Base-by-base conservation (phyloP, 2,113 vertebrate species). In the Vanacampus margaritifer region DNA sequence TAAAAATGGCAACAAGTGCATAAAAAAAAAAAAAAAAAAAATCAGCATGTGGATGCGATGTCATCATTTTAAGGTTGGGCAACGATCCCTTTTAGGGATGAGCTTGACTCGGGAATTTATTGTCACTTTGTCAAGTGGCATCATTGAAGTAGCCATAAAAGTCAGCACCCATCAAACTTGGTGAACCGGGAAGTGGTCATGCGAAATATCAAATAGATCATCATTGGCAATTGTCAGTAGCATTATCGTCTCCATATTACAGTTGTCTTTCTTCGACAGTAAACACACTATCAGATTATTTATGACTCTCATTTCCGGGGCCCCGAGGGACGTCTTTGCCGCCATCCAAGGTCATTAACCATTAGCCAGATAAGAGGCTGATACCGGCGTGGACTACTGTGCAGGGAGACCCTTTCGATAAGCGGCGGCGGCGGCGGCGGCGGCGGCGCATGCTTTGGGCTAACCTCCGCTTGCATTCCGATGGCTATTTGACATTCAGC, bases 341-440 rank as follows among this genome's bases (percentile, higher is more conserved):
- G 12, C 58, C 39, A 75, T 45, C 50, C 63, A 83, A 89, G 83
- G 81, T 84, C 78, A 83, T 78, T 77, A 80, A 68, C 67, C 53
- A 76, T 65, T 72, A 72, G n/a, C 37, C 50, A 56, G 85, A 89
- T 87, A 90, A 88, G 74, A 46, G 53, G 10, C 14, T 51, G 87
- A 88, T 86, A 85, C 79, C 21, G 1, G 14, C 28, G 16, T 3
- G 41, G 1, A 67, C 83, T 78, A 79, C 87, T 76, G 73, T 82
- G 77, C 45, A 74, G 53, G 56, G 35, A 17, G 78, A 83, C 48
- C 50, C 24, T 71, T 53, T 79, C 16, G 80, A 88, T 86, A 87
- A 86, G 76, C 21, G 9, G 56, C 32, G 51, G 65, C 79, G 24
- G 43, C 37, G 37, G 37, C 37, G 59, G 54, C 32, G 51, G 76